phyloP scores from a whole-genome alignment of 1,140 invertebrate species.

The Oreohelix idahoensis region DNA sequence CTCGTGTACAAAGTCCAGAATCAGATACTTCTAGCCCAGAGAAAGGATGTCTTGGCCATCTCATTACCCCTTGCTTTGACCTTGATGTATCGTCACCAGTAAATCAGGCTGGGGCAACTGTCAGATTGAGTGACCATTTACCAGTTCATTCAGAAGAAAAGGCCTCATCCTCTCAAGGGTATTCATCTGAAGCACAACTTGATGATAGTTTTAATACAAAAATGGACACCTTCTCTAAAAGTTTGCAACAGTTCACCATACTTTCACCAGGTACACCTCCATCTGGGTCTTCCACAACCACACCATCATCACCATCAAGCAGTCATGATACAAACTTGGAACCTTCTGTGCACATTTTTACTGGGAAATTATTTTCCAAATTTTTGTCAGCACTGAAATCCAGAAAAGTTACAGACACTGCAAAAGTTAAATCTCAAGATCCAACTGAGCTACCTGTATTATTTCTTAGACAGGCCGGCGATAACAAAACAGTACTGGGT shows the following conservation, averaged over 20 bases:
- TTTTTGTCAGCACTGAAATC: neutral
- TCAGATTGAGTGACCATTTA: neutral
- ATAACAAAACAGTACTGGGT: neutral
- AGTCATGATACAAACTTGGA: neutral
- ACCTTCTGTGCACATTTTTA: slow-evolving; percentile 18
- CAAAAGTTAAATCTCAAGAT: neutral
- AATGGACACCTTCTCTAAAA: slow-evolving; percentile 10
- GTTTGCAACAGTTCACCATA: slow-evolving; percentile 17
- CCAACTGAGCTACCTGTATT: neutral
- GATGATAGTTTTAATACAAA: slow-evolving; percentile 35
- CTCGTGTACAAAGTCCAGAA: neutral
- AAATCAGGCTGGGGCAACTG: neutral
- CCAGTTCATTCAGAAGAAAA: neutral
- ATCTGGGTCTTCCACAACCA: neutral
- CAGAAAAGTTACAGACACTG: neutral
- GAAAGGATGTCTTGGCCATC: neutral
- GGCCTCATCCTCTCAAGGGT: neutral
- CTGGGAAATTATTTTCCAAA: slow-evolving; percentile 19
- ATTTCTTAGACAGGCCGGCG: neutral
- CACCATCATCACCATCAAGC: neutral
- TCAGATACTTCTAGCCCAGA: slow-evolving; percentile 1
- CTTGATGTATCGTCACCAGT: neutral
- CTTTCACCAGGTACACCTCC: slow-evolving; percentile 2
- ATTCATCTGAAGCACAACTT: neutral
- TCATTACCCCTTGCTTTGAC: neutral